Evolutionary conservation across 2,888 invertebrate genomes (phyloP).

Genomic region (Lepidonotus clava): DNA sequence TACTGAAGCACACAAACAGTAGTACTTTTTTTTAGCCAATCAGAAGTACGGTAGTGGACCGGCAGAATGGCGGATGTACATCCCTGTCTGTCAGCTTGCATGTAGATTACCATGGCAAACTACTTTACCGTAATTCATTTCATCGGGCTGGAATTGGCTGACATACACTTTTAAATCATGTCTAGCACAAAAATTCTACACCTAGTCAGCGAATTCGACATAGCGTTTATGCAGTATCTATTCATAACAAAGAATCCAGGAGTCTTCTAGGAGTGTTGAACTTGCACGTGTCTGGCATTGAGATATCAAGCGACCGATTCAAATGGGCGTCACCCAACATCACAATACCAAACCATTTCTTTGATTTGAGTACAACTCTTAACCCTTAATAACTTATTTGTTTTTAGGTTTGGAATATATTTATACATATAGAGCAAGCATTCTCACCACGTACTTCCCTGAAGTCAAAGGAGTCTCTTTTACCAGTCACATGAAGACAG

Average conservation of each 20-base stretch:
- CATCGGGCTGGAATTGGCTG: slow-evolving; percentile 50
- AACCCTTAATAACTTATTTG: not conserved
- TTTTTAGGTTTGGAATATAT: slow-evolving; percentile 18
- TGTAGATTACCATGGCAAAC: slow-evolving; percentile 37
- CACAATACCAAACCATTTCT: slow-evolving; percentile 41
- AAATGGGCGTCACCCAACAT: slow-evolving; percentile 24
- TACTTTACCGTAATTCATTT: slow-evolving; percentile 10
- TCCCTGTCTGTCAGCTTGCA: slow-evolving; percentile 12
- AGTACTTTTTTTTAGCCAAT: slow-evolving; percentile 24
- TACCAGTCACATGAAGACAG: slow-evolving; percentile 9
- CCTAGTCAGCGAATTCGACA: slow-evolving; percentile 23
- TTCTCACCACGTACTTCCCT: slow-evolving; percentile 41
- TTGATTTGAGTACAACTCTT: slow-evolving; percentile 31
- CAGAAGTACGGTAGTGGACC: slow-evolving; percentile 31
- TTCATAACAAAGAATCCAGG: slow-evolving; percentile 1
- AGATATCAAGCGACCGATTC: slow-evolving; percentile 20
- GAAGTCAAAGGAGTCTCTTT: slow-evolving; percentile 8
- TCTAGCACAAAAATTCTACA: slow-evolving; percentile 49
- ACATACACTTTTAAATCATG: slow-evolving; percentile 31
- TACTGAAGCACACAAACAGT: slow-evolving; percentile 47
- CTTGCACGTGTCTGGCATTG: slow-evolving; percentile 24
- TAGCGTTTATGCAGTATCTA: slow-evolving; percentile 29
- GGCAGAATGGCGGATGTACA: slow-evolving; percentile 9
- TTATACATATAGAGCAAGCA: slow-evolving; percentile 35
- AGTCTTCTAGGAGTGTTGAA: not conserved